phyloP scores from a whole-genome alignment of 2,888 invertebrate genomes.

The Erannis defoliaria region DNA sequence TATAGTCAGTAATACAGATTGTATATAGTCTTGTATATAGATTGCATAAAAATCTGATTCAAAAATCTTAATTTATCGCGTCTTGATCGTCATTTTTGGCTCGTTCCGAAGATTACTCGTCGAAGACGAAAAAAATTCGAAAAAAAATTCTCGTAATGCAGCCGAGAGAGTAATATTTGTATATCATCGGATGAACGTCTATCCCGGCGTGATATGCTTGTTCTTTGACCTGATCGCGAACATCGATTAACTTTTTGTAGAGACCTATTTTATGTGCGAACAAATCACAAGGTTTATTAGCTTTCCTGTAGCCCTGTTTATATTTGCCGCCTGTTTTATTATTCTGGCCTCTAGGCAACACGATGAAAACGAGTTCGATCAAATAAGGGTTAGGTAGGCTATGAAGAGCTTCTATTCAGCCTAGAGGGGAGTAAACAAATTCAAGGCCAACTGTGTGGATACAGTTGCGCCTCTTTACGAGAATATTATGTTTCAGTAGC shows the following conservation, averaged over 20 bases:
- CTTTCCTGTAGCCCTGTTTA: constrained; percentile 50
- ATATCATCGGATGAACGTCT: constrained; percentile 42
- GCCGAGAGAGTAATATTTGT: constrained; percentile 42
- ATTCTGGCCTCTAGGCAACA: constrained; percentile 38
- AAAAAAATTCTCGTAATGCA: constrained; percentile 43
- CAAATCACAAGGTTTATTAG: constrained; percentile 55
- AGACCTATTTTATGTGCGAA: constrained; percentile 51
- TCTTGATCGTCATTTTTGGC: constrained; percentile 20
- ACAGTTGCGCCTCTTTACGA: constrained; percentile 18
- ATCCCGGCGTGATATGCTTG: constrained; percentile 47
- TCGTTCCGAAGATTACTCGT: constrained; percentile 16
- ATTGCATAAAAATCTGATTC: constrained; percentile 13
- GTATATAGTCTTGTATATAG: neutral
- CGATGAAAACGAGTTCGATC: constrained; percentile 35
- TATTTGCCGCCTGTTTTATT: constrained; percentile 44
- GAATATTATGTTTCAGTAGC: constrained; percentile 36
- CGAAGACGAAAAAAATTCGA: no score
- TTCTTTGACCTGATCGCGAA: constrained; percentile 54
- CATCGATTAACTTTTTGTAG: constrained; percentile 60
- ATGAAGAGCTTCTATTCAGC: constrained; percentile 28
- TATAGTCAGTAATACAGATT: neutral
- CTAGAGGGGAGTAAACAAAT: constrained; percentile 27
- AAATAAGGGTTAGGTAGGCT: constrained; percentile 33
- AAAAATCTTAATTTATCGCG: constrained; percentile 15
- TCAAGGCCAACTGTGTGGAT: constrained; percentile 19